Conservation (phyloP, 2,113 vertebrate species). For the Silurus meridionalis region DNA sequence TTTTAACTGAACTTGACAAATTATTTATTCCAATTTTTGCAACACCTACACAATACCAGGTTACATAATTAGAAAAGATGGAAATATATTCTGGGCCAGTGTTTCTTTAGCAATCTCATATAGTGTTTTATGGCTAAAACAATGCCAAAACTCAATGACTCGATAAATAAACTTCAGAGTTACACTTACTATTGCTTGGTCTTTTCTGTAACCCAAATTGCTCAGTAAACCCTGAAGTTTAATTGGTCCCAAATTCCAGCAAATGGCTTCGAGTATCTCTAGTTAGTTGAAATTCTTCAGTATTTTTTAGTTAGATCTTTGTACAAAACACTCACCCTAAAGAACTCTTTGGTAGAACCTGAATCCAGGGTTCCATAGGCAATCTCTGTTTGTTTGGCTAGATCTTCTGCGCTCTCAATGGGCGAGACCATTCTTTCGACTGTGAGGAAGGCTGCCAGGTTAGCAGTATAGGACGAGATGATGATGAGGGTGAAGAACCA, state of each 20-base stretch:
- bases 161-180: background rate
- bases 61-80: background rate
- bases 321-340: slow-evolving; percentile 85
- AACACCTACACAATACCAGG: background rate
- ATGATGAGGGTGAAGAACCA: slow-evolving; percentile 99
- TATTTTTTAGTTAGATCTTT: background rate
- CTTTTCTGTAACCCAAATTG: background rate
- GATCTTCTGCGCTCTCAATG: slow-evolving; percentile 97
- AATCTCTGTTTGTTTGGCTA: slow-evolving; percentile 99
- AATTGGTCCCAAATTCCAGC: background rate
- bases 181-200: background rate
- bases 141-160: background rate
- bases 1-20: too few species aligned
- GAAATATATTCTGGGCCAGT: background rate
- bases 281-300: background rate
- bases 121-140: background rate
- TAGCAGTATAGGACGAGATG: slow-evolving; percentile 99
- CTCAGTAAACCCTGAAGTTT: background rate
- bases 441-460: slow-evolving; percentile 98
- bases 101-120: background rate
- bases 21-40: background rate
- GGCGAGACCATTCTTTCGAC: slow-evolving; percentile 99
- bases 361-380: slow-evolving; percentile 98
- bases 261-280: background rate
- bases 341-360: slow-evolving; percentile 99